A percentile compares a stretch with the other conserved stretches of the same genome.
phyloP scores from a whole-genome alignment of 2,797 vertebrate species.

The Carcharodon carcharias region DNA sequence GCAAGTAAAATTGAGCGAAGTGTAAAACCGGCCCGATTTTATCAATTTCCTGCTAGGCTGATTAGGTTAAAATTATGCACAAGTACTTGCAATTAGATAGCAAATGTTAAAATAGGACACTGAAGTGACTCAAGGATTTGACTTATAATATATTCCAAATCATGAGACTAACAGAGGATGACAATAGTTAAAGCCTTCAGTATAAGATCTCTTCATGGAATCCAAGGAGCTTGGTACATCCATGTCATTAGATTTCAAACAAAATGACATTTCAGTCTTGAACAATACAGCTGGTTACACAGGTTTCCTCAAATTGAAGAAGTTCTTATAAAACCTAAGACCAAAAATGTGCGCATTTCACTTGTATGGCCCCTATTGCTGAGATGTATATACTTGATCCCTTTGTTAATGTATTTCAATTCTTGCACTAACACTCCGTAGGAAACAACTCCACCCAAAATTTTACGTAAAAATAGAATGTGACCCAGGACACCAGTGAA shows the following conservation, averaged over 20 bases:
- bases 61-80: not conserved
- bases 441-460: not conserved
- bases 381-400: not conserved
- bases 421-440: not conserved
- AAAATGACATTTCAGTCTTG: not conserved
- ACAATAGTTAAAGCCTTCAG: not conserved
- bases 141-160: not conserved
- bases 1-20: no score
- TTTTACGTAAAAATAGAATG: not conserved
- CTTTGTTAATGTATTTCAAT: not conserved
- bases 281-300: not conserved
- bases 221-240: not conserved
- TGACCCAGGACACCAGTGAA: not conserved
- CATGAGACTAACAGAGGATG: not conserved
- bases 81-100: not conserved
- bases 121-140: not conserved
- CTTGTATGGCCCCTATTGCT: not conserved
- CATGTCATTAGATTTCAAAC: not conserved
- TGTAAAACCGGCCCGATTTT: no score
- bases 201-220: not conserved
- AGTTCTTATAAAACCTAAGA: no score
- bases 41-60: not conserved
- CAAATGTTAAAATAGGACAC: not conserved
- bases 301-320: not conserved
- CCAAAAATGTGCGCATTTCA: not conserved